Percentiles rank a stretch among this genome's conserved stretches.
Conservation (phyloP, 2,888 invertebrate genomes). For the Caenorhabditis sp. region DNA sequence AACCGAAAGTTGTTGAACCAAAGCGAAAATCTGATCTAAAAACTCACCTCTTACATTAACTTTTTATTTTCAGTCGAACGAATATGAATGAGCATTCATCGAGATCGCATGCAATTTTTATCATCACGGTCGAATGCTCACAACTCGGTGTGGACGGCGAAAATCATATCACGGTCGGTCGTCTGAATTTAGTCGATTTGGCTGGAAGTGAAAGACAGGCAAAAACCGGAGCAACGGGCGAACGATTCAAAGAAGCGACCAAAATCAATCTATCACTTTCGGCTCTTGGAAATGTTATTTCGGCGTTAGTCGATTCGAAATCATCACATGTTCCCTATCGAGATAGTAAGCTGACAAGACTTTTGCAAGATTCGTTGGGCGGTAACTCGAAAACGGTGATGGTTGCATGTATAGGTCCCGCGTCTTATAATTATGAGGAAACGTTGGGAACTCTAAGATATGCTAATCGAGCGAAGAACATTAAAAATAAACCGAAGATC, state of each 20-base stretch:
- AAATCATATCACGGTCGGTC: slow-evolving; percentile 81
- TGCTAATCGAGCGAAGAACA: slow-evolving; percentile 95
- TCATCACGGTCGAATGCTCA: slow-evolving; percentile 94
- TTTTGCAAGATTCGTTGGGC: slow-evolving; percentile 95
- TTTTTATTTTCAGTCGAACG: slow-evolving; percentile 76
- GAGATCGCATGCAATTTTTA: slow-evolving; percentile 93
- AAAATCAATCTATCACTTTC: slow-evolving; percentile 97
- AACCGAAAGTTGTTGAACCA: too few species aligned
- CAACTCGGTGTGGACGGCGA: slow-evolving; percentile 77
- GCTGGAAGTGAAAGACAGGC: slow-evolving; percentile 97
- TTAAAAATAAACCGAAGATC: slow-evolving; percentile 97
- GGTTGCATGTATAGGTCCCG: slow-evolving; percentile 98
- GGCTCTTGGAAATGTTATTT: slow-evolving; percentile 96
- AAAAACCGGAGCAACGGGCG: slow-evolving; percentile 88
- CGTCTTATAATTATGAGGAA: slow-evolving; percentile 93
- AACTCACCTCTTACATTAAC: too few species aligned
- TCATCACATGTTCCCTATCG: slow-evolving; percentile 96
- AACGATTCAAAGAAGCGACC: slow-evolving; percentile 82
- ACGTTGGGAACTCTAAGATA: slow-evolving; percentile 82
- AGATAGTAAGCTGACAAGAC: slow-evolving; percentile 92
- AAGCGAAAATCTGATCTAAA: too few species aligned
- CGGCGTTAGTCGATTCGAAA: slow-evolving; percentile 95
- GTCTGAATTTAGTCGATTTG: slow-evolving; percentile 94
- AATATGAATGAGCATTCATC: slow-evolving; percentile 96
- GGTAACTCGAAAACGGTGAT: slow-evolving; percentile 99